A percentile compares a stretch with the other conserved stretches of the same genome.
phyloP scores from a whole-genome alignment of 2,888 invertebrate species.

The Chloromyia formosa region DNA sequence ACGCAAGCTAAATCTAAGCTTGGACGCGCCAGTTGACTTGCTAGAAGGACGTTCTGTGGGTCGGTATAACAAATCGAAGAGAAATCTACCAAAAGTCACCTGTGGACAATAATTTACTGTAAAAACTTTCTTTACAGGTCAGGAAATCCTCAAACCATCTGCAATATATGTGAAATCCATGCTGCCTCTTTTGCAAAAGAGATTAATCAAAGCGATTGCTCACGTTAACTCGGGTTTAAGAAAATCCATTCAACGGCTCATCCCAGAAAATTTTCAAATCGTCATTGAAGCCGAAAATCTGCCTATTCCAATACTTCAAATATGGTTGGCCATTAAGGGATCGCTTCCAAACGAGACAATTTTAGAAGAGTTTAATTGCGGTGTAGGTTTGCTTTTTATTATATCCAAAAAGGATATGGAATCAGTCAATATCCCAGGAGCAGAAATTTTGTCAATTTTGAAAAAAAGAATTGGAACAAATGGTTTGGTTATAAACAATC shows the following conservation, averaged over 20 bases:
- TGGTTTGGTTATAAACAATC: slow-evolving; percentile 69
- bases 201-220: slow-evolving; percentile 83
- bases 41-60: background rate
- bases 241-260: slow-evolving; percentile 87
- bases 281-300: slow-evolving; percentile 77
- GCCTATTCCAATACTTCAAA: slow-evolving; percentile 80
- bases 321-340: slow-evolving; percentile 85
- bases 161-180: slow-evolving; percentile 84
- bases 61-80: background rate
- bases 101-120: no score
- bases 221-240: slow-evolving; percentile 94
- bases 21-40: slow-evolving; percentile 61
- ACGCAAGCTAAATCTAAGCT: slow-evolving; percentile 71
- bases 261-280: slow-evolving; percentile 75
- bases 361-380: slow-evolving; percentile 94
- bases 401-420: slow-evolving; percentile 68
- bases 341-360: slow-evolving; percentile 80
- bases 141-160: slow-evolving; percentile 86
- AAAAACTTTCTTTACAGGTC: slow-evolving; percentile 69
- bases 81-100: no score
- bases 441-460: slow-evolving; percentile 65
- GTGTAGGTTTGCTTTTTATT: slow-evolving; percentile 87
- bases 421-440: slow-evolving; percentile 64
- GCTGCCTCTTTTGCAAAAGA: slow-evolving; percentile 74
- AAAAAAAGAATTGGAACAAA: background rate